A percentile compares a stretch with the other conserved stretches of the same genome.
phyloP scores from a whole-genome alignment of 2,797 vertebrate genomes.

The Arvicola amphibius region DNA sequence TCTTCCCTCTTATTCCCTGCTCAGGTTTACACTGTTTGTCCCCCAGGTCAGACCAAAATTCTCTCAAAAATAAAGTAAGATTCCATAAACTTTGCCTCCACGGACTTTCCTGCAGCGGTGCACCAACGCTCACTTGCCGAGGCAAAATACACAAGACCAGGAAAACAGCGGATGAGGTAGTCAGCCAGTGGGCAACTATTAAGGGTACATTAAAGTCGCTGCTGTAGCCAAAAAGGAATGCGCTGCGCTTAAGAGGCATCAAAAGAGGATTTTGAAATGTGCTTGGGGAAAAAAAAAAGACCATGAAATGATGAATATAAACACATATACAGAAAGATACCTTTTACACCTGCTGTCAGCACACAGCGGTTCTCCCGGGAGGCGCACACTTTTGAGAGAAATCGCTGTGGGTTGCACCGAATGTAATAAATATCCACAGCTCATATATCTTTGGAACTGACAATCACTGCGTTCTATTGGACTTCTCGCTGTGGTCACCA shows the following conservation, averaged over 20 bases:
- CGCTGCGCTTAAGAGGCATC: neutral
- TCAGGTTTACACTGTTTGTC: neutral
- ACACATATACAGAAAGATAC: neutral
- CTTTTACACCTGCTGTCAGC: neutral
- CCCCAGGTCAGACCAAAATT: neutral
- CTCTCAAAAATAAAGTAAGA: slow-evolving; percentile 7
- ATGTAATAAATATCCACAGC: neutral
- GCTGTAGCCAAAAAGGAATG: neutral
- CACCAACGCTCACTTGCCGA: slow-evolving; percentile 23
- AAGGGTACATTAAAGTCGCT: neutral
- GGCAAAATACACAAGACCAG: neutral
- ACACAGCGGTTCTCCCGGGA: neutral
- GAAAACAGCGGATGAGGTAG: neutral
- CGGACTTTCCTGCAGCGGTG: neutral
- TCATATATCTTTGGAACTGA: neutral
- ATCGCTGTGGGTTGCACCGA: rapidly evolving
- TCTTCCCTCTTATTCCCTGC: neutral
- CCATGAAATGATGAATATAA: neutral
- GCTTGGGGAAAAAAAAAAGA: neutral
- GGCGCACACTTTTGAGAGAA: slow-evolving; percentile 12
- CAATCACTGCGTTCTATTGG: neutral
- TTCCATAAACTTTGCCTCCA: slow-evolving; percentile 60
- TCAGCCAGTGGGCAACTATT: neutral
- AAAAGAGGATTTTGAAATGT: neutral
- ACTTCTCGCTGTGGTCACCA: neutral